Base-by-base conservation (phyloP, 2,113 vertebrate species). In the Aegotheles bennettii region DNA sequence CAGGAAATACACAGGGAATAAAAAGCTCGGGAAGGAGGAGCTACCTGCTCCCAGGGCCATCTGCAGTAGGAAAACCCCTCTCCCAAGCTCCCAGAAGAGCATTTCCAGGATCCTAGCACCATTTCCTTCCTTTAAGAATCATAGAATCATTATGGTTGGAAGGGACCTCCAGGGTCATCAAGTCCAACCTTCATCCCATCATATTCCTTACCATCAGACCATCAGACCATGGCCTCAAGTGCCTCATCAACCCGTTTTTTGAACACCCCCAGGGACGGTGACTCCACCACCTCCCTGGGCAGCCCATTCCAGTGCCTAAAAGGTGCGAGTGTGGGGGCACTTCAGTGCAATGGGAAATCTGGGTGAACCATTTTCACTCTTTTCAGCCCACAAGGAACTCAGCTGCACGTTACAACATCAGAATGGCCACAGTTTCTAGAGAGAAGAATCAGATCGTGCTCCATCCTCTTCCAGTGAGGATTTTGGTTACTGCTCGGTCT, bases 381-480 rank as follows among this genome's bases (percentile, higher is more conserved):
- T 33, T 23, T 24, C n/a, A 36, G 18, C 28, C 59, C 48, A 6
- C 33, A 16, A 13, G 40, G 25, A 59, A 6, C 77, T 38, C 64
- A 9, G 43, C 43, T 43, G 43, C 28, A 31, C 11, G 69, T 21
- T 11, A 24, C 42, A 51, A 9, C 33, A 47, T 17, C 36, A 16
- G 75, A 74, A 83, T 1, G 56, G 1, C 75, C 38, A 1, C 0
- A 0, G 20, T 42, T 51, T 26, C 35, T 14, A 47, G n/a, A 38
- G 11, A 38, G 26, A 77, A 64, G 51, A 10, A n/a, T 21, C 47
- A 47, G 38, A 59, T 6, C 68, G 67, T 19, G 40, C 36, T 60
- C 43, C 6, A 33, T 7, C 40, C 70, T 70, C 31, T 51, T 21
- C 70, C 60, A 31, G 18, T 0, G 16, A 63, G 59, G 59, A 12